Percentiles rank a stretch among this genome's conserved stretches.
phyloP scores from a whole-genome alignment of 1,140 invertebrate species.

The Bombus vancouverensis region DNA sequence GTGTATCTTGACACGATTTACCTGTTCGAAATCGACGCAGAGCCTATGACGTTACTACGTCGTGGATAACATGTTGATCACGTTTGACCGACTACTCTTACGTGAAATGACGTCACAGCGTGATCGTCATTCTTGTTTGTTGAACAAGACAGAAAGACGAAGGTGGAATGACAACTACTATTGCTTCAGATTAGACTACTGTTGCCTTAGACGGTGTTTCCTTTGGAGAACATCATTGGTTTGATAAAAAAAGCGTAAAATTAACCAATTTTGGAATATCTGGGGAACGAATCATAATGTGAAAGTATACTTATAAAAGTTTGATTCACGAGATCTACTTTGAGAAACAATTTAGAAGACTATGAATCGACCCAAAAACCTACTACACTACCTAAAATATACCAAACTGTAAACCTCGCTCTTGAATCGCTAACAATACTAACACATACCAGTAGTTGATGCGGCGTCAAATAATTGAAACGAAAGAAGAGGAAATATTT shows the following conservation, averaged over 20 bases:
- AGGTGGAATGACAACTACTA: not conserved
- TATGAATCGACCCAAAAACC: too few species aligned
- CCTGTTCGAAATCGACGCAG: not conserved
- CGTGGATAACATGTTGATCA: conserved; percentile 25
- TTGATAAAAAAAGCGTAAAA: not conserved
- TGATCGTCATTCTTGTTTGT: conserved; percentile 3
- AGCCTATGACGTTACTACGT: not conserved
- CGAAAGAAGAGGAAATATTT: too few species aligned
- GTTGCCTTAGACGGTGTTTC: not conserved
- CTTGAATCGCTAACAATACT: too few species aligned
- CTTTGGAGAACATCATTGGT: not conserved
- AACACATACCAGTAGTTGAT: too few species aligned
- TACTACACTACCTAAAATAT: too few species aligned
- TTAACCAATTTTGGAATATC: not conserved
- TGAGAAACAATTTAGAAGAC: too few species aligned
- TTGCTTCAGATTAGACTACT: not conserved
- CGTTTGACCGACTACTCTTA: conserved; percentile 41
- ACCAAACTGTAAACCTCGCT: too few species aligned
- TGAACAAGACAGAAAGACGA: not conserved
- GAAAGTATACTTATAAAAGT: not conserved
- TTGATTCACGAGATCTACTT: not conserved
- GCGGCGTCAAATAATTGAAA: too few species aligned
- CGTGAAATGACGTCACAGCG: conserved; percentile 48
- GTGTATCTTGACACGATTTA: not conserved
- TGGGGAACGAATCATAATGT: not conserved